Evolutionary conservation across 2,113 vertebrate genomes (phyloP).

Genomic region (Cephalopholis sonnerati): DNA sequence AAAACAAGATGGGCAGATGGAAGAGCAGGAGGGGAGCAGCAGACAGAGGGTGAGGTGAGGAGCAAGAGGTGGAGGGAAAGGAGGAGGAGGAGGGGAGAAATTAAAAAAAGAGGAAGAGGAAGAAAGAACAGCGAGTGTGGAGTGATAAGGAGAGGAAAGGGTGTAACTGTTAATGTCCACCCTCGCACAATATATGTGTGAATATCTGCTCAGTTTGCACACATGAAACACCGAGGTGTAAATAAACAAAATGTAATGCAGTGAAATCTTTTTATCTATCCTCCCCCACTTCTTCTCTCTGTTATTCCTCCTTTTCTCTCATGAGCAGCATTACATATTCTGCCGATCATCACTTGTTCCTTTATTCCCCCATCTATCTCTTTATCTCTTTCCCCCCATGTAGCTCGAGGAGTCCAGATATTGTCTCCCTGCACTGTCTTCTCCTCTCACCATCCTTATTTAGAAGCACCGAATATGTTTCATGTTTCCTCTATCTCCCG

Average conservation of each 20-base stretch:
- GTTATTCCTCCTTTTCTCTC: not conserved
- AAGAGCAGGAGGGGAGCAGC: slow-evolving; percentile 6
- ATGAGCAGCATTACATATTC: slow-evolving; percentile 17
- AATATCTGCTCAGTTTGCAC: slow-evolving; percentile 9
- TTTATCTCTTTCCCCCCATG: not conserved
- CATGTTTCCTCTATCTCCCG: slow-evolving; percentile 10
- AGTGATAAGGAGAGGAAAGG: slow-evolving; percentile 28
- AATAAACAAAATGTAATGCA: not conserved
- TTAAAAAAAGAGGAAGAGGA: not conserved
- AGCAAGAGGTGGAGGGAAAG: not conserved
- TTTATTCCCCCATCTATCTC: not conserved
- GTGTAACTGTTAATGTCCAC: slow-evolving; percentile 26
- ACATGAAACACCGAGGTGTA: not conserved
- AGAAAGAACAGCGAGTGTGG: not conserved
- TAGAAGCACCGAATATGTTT: slow-evolving; percentile 24
- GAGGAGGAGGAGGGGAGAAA: slow-evolving; percentile 9
- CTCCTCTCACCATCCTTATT: slow-evolving; percentile 27
- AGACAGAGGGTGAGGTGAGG: not conserved
- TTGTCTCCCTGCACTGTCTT: slow-evolving; percentile 1
- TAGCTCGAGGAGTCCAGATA: slow-evolving; percentile 8
- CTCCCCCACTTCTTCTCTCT: not conserved
- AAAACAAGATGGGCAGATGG: slow-evolving; percentile 30
- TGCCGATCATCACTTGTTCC: slow-evolving; percentile 9
- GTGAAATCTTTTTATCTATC: not conserved
- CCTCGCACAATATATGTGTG: not conserved